Percentiles rank a stretch among this genome's conserved stretches.
These are phyloP conservation scores for Gerris buenoi DNA, from an alignment of 1,140 invertebrate genomes.

Conservation along the genomic window DNA sequence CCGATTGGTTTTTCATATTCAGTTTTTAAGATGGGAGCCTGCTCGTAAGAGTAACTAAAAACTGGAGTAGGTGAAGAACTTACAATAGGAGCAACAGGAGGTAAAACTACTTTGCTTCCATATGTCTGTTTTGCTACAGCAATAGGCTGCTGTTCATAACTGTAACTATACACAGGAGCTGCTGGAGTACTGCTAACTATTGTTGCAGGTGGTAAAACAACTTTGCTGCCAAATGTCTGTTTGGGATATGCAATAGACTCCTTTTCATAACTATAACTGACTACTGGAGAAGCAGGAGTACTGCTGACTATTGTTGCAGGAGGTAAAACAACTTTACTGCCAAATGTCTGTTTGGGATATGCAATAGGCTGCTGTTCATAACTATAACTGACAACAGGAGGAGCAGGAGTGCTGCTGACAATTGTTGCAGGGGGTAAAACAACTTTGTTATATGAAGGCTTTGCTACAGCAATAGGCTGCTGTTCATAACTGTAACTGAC, in stretches of 20 bases:
- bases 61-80: slow-evolving; percentile 4
- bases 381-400: slow-evolving; percentile 6
- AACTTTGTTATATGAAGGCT: not conserved
- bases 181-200: no score
- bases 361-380: slow-evolving; percentile 3
- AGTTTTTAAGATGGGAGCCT: not conserved
- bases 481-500: not conserved
- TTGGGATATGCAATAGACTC: not conserved
- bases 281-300: slow-evolving; percentile 10
- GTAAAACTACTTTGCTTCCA: not conserved
- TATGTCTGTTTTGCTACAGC: not conserved
- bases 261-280: slow-evolving; percentile 11
- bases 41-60: slow-evolving; percentile 7
- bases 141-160: slow-evolving; percentile 3
- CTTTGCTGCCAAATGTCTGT: not conserved
- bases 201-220: slow-evolving; percentile 11
- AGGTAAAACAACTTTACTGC: not conserved
- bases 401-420: slow-evolving; percentile 8
- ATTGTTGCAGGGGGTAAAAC: not conserved
- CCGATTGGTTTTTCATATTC: not conserved
- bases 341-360: not conserved
- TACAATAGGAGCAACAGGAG: not conserved
- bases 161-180: slow-evolving; percentile 18
- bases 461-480: not conserved
- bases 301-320: not conserved